Evolutionary conservation across 2,888 invertebrate genomes (phyloP), one percentile per base, ranked within the genome.

Genomic region (Ochropleura leucogaster): DNA sequence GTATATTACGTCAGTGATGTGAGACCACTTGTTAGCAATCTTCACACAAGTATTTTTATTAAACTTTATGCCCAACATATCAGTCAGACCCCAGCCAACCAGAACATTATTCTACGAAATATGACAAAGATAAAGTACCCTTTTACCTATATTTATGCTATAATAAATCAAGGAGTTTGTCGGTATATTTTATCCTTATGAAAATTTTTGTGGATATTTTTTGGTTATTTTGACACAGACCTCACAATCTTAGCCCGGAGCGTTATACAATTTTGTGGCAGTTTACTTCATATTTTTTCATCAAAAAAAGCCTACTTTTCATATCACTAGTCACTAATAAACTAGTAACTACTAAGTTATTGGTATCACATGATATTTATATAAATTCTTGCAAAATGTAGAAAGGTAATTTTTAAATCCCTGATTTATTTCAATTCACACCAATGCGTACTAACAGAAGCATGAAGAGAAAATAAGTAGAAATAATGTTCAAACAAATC

Each of bases 121-220:
- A 74, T 80, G 77, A 77, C 76, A 75, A 76, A 73, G 81, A 85
- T 81, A 71, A 86, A 86, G 74, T 68, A 71, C 74, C 68, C 72
- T 73, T 80, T 67, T 69, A 72, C 73, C 57, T 80, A 82, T 76
- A 84, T 80, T 74, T 78, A 76, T 86, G 63, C 62, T 55, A 62
- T 70, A 84, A 80, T 80, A 86, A 80, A 85, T 81, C 72, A 84
- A 73, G 44, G 66, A 66, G 72, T 77, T 77, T 55, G 42, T 71
- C 68, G 65, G 76, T 72, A 78, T 82, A 74, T 77, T 74, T 84
- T 74, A 64, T 68, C 57, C 16, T 65, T 60, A 75, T 63, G 69
- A 67, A 62, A n/a, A 20, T 66, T 68, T 59, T 63, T 55, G 57
- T 76, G 8, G 53, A 64, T 70, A 75, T 72, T 76, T 69, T 74